Percentiles rank a stretch among this genome's conserved stretches.
phyloP scores from a whole-genome alignment of 2,797 vertebrate genomes.

The Acanthiza pusilla region DNA sequence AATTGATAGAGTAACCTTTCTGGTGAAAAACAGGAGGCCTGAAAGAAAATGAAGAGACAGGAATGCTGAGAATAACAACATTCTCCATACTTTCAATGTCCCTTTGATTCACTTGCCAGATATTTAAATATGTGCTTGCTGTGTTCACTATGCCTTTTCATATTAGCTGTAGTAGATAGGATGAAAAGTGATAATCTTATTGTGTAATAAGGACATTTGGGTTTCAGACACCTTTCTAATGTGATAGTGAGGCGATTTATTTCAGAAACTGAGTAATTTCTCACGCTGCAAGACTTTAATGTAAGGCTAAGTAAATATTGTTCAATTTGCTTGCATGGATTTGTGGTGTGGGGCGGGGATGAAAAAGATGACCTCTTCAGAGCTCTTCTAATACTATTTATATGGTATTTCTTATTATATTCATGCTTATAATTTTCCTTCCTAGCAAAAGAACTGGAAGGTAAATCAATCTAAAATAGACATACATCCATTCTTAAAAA shows the following conservation, averaged over 20 bases:
- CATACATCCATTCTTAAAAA: background rate
- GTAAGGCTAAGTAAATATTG: background rate
- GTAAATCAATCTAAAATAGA: background rate
- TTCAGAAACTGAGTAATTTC: background rate
- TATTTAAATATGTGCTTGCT: background rate
- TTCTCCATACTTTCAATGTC: background rate
- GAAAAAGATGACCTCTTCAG: background rate
- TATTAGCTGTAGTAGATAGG: background rate
- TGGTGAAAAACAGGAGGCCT: background rate
- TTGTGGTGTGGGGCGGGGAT: background rate
- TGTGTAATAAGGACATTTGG: background rate
- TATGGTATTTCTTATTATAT: background rate
- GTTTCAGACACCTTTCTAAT: background rate
- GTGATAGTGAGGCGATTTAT: background rate
- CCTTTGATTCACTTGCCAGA: background rate
- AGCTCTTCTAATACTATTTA: background rate
- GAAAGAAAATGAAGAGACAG: background rate
- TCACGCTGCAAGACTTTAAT: background rate
- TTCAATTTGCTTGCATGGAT: background rate
- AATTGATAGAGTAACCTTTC: background rate
- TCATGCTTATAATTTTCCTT: background rate
- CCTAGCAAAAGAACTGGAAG: background rate
- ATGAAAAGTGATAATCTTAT: background rate
- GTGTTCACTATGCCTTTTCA: background rate
- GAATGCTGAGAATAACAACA: background rate